Conservation (phyloP, 2,113 vertebrate genomes). For the Ammodytes dubius region DNA sequence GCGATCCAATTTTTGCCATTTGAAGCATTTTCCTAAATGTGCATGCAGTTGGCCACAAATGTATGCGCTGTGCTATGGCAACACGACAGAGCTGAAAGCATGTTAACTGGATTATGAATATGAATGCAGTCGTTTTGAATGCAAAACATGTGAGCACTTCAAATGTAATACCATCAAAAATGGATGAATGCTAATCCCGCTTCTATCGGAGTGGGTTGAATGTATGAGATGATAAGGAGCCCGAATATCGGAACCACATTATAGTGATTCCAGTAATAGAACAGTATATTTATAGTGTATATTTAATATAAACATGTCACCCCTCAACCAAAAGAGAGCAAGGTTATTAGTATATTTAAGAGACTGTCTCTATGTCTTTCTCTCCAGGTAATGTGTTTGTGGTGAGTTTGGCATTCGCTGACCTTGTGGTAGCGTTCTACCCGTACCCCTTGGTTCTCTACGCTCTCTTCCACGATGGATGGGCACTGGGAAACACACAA, state of each 20-base stretch:
- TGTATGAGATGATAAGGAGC: slow-evolving; percentile 20
- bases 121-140: slow-evolving; percentile 15
- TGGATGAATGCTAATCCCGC: background rate
- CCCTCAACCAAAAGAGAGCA: background rate
- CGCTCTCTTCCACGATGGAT: slow-evolving; percentile 92
- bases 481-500: slow-evolving; percentile 89
- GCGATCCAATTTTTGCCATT: background rate
- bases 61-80: background rate
- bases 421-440: slow-evolving; percentile 93
- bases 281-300: slow-evolving; percentile 2
- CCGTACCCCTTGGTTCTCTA: slow-evolving; percentile 91
- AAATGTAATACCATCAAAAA: slow-evolving; percentile 17
- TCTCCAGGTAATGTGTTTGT: slow-evolving; percentile 92
- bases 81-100: background rate
- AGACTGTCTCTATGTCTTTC: slow-evolving; percentile 51
- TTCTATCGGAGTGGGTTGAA: background rate
- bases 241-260: slow-evolving; percentile 6
- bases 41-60: no score
- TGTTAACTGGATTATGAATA: slow-evolving; percentile 3
- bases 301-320: background rate
- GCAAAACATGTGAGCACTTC: background rate
- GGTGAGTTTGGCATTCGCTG: slow-evolving; percentile 92
- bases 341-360: slow-evolving; percentile 6
- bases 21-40: background rate
- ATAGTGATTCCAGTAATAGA: slow-evolving; percentile 20